Base-by-base conservation (phyloP, 2,888 invertebrate species). In the Pandemis cinnamomeana region DNA sequence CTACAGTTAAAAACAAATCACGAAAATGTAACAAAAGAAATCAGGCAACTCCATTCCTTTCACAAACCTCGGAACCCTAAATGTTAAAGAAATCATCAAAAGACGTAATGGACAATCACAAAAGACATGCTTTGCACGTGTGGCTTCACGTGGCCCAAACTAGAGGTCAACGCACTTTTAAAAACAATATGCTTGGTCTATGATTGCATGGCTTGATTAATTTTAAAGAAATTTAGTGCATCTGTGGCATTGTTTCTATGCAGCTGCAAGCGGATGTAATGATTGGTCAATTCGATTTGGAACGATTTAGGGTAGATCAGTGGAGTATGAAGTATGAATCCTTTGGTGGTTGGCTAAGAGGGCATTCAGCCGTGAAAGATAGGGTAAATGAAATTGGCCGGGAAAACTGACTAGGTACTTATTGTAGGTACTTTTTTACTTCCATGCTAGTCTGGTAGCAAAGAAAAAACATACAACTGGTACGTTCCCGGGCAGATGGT, bases 61-160 rank as follows among this genome's bases (percentile, higher is more conserved):
- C 53, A 13, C 27, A 8, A 44, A 46, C 58, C 27, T 27, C 10
- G 10, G 36, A 48, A 83, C 83, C 86, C 90, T 89, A 89, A 90
- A 89, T 78, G 83, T 86, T 87, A 87, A 86, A 88, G 87, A 84
- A 82, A 82, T 79, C 77, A 85, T 87, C 84, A 87, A 89, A 88
- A 84, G 86, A 85, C 42, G 67, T 27, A 82, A 86, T 78, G 84
- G 86, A 90, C 87, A 89, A 88, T 87, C 89, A 90, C 88, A 90
- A 89, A 88, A 84, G 84, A 51, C 41, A 44, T 63, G 13, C 41
- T 44, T 64, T 67, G 70, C 74, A 74, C 74, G 71, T 71, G 74
- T 46, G 36, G 48, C 66, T 58, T 61, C 69, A 72, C 68, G 60
- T 69, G 69, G 20, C 53, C 66, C 66, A 67, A 71, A 71, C 66